These are phyloP conservation scores for Lasioglossum figueresi DNA, from an alignment of 2,888 invertebrate species.

Conservation along the genomic window DNA sequence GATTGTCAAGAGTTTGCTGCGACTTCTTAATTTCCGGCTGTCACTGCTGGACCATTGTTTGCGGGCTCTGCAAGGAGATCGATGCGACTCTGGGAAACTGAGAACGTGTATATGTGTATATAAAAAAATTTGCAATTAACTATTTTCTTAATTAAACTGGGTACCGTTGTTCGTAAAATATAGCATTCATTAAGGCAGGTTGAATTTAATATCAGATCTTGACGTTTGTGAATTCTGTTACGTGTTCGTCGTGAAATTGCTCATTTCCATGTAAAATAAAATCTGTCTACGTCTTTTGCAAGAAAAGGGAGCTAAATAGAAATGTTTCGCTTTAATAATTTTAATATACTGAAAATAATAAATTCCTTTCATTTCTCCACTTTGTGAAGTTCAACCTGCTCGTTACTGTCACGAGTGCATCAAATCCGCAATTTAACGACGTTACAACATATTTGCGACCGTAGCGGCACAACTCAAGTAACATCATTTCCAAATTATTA, in stretches of 20 bases:
- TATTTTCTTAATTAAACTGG: not conserved
- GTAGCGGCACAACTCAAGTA: not conserved
- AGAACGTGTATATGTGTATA: not conserved
- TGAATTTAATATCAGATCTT: not conserved
- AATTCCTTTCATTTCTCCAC: not conserved
- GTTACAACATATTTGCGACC: not conserved
- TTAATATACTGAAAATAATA: not conserved
- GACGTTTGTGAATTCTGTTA: not conserved
- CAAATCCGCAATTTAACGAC: not conserved
- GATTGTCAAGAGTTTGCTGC: not conserved
- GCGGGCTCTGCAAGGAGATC: not conserved
- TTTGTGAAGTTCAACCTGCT: not conserved
- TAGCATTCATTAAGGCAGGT: not conserved
- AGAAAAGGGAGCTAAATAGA: not conserved
- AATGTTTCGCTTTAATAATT: not conserved
- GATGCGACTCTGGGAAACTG: not conserved
- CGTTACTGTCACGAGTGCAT: not conserved
- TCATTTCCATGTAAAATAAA: not conserved
- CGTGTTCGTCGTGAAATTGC: not conserved
- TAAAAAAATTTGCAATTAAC: not conserved
- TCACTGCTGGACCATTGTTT: not conserved
- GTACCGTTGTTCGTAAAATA: not conserved
- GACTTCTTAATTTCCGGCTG: slow-evolving; percentile 2
- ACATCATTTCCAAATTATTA: not conserved
- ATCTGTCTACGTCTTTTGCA: not conserved